Evolutionary conservation across 1,140 invertebrate genomes (phyloP).

Genomic region (Bombus polaris): DNA sequence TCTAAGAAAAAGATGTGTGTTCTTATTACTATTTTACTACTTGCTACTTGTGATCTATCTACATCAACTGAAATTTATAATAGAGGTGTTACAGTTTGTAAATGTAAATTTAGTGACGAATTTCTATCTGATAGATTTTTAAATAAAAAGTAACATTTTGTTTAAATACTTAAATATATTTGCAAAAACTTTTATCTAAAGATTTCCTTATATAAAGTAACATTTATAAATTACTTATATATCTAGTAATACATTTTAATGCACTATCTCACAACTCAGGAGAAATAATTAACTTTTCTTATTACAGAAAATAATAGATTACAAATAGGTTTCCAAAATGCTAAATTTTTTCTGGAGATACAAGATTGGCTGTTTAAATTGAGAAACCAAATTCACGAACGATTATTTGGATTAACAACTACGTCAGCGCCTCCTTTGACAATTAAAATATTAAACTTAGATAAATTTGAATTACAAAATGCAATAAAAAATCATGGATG

Average conservation of each 20-base stretch:
- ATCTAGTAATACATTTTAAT: background rate
- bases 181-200: background rate
- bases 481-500: conserved; percentile 42
- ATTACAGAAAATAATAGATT: conserved; percentile 18
- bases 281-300: background rate
- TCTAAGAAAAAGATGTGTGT: conserved; percentile 48
- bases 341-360: conserved; percentile 62
- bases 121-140: too few species aligned
- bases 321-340: background rate
- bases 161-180: background rate
- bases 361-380: conserved; percentile 69
- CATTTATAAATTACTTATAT: background rate
- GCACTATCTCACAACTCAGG: too few species aligned
- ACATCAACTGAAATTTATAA: conserved; percentile 20
- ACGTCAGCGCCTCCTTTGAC: background rate
- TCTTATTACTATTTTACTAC: conserved; percentile 25
- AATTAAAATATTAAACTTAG: conserved; percentile 43
- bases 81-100: conserved; percentile 29
- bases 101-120: background rate
- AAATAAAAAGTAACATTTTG: background rate
- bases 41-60: conserved; percentile 32
- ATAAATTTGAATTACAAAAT: conserved; percentile 35
- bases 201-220: background rate
- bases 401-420: conserved; percentile 2
- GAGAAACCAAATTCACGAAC: conserved; percentile 34